These are phyloP conservation scores for Scaptomyza flava DNA, from an alignment of 2,888 invertebrate genomes.

Conservation along the genomic window DNA sequence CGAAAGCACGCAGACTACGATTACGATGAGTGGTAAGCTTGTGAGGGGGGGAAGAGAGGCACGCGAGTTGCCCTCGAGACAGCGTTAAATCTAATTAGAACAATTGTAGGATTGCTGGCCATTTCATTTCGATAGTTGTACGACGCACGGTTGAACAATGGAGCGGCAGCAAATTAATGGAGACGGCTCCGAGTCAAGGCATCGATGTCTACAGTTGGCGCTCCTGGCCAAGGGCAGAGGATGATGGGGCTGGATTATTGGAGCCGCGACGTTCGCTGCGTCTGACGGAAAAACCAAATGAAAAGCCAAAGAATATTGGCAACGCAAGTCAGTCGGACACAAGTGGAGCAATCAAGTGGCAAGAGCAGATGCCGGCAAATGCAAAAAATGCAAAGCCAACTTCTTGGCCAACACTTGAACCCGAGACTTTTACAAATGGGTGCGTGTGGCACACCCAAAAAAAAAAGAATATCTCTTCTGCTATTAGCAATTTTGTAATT, in stretches of 20 bases:
- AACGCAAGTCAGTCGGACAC: slow-evolving; percentile 27
- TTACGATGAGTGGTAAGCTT: slow-evolving; percentile 43
- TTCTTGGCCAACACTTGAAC: slow-evolving; percentile 35
- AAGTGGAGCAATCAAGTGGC: slow-evolving; percentile 38
- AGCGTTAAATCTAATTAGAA: slow-evolving; percentile 24
- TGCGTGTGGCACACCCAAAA: slow-evolving; percentile 31
- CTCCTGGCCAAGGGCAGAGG: slow-evolving; percentile 25
- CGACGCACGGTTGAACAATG: slow-evolving; percentile 36
- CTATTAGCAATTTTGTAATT: slow-evolving; percentile 59
- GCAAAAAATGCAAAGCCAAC: slow-evolving; percentile 15
- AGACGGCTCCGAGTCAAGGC: slow-evolving; percentile 9
- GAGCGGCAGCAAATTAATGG: slow-evolving; percentile 45
- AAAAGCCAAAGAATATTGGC: slow-evolving; percentile 30
- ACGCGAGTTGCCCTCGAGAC: no score
- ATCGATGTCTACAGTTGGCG: slow-evolving; percentile 37
- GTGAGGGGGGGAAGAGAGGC: background rate
- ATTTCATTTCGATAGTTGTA: slow-evolving; percentile 45
- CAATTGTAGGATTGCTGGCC: slow-evolving; percentile 43
- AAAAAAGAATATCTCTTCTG: slow-evolving; percentile 40
- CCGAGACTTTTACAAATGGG: slow-evolving; percentile 51
- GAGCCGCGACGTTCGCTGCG: slow-evolving; percentile 39
- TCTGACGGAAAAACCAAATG: slow-evolving; percentile 37
- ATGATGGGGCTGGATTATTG: background rate
- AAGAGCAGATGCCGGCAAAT: slow-evolving; percentile 30
- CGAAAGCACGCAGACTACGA: slow-evolving; percentile 29